These are phyloP conservation scores for Cottus gobio DNA, from an alignment of 2,113 vertebrate species.

Conservation along the genomic window DNA sequence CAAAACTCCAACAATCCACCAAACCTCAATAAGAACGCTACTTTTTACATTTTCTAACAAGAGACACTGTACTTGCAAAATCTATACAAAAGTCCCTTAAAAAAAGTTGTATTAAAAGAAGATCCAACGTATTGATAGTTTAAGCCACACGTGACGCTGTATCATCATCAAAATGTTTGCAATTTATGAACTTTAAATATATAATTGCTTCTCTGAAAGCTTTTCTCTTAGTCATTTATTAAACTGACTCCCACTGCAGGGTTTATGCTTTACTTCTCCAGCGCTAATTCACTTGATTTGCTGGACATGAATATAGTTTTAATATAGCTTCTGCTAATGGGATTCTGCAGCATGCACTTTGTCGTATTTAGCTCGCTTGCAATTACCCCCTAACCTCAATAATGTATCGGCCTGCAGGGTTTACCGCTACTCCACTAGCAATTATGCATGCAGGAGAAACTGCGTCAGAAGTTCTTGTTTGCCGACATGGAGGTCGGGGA, in stretches of 20 bases:
- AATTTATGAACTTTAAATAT: not conserved
- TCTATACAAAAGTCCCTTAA: not conserved
- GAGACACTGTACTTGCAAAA: not conserved
- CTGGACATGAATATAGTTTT: conserved; percentile 31
- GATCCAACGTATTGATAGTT: not conserved
- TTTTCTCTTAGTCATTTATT: not conserved
- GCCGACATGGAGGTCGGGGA: conserved; percentile 27
- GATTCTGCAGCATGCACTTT: conserved; percentile 39
- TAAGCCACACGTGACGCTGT: not conserved
- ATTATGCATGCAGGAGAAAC: conserved; percentile 24
- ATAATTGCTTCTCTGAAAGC: not conserved
- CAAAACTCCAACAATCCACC: no score
- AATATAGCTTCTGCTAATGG: conserved; percentile 40
- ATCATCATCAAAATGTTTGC: no score
- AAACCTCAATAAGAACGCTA: no score
- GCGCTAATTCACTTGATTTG: conserved; percentile 20
- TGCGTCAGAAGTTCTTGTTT: conserved; percentile 23
- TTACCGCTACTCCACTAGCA: conserved; percentile 42
- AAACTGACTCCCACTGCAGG: conserved; percentile 2
- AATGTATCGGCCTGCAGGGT: conserved; percentile 48
- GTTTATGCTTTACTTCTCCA: not conserved
- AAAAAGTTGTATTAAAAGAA: not conserved
- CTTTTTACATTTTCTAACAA: not conserved
- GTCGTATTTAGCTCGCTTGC: conserved; percentile 41
- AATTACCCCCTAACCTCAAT: conserved; percentile 74